These are phyloP conservation scores for Umimayanthus kanabou DNA, from an alignment of 92 coral and sea anemone genomes.

Conservation along the genomic window DNA sequence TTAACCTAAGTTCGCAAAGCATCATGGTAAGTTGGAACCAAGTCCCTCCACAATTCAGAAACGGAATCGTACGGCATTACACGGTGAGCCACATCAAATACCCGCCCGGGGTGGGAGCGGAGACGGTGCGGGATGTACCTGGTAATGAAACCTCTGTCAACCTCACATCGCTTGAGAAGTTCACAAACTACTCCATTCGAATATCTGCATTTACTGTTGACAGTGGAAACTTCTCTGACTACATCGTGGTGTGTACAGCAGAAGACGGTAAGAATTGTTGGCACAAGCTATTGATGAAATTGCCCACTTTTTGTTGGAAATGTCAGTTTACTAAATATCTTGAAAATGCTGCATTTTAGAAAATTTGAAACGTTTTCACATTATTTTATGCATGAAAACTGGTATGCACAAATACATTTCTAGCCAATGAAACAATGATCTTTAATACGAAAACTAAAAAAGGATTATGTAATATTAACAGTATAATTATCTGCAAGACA, in stretches of 20 bases:
- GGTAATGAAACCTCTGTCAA: conserved; percentile 17
- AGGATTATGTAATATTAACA: too few species aligned
- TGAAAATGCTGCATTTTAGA: too few species aligned
- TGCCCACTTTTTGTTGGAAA: background rate
- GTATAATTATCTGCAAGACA: too few species aligned
- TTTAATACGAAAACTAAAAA: too few species aligned
- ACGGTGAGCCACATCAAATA: conserved; percentile 8
- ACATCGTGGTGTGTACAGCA: conserved; percentile 30
- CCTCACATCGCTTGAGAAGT: conserved; percentile 35
- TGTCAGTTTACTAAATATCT: too few species aligned
- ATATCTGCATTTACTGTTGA: conserved; percentile 37
- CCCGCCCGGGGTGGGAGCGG: conserved; percentile 9
- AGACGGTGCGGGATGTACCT: background rate
- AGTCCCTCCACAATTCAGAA: conserved; percentile 24
- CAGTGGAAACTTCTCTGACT: conserved; percentile 22
- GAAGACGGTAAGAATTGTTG: conserved; percentile 25
- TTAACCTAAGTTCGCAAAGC: conserved; percentile 18
- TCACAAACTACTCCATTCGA: conserved; percentile 41
- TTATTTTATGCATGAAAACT: too few species aligned
- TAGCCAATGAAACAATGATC: too few species aligned
- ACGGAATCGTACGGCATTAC: conserved; percentile 45
- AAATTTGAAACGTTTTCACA: background rate
- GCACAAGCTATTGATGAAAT: background rate
- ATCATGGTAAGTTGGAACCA: conserved; percentile 37
- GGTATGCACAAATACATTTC: too few species aligned